phyloP scores from a whole-genome alignment of 1,140 invertebrate genomes.

The Heterodera schachtii region DNA sequence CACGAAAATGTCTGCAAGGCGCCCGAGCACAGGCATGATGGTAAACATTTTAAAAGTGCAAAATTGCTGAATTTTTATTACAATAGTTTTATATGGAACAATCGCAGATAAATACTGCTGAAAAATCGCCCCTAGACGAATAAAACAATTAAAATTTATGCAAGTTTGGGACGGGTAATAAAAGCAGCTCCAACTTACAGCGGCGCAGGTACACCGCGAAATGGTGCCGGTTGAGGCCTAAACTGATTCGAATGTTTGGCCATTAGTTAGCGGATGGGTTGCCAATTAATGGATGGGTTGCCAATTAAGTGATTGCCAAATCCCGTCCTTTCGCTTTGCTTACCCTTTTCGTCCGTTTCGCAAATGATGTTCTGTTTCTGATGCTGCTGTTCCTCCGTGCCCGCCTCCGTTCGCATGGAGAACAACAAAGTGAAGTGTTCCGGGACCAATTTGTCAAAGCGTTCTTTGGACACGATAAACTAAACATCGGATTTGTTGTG shows the following conservation, averaged over 20 bases:
- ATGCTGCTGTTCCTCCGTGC: constrained; percentile 58
- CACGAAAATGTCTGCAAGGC: too few species aligned
- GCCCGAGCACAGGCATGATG: too few species aligned
- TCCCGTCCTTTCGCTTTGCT: background rate
- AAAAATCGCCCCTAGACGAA: too few species aligned
- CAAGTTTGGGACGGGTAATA: constrained; percentile 64
- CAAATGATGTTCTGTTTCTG: constrained; percentile 64
- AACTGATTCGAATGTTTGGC: background rate
- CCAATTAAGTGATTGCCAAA: too few species aligned
- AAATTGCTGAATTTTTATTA: too few species aligned
- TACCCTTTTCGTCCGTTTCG: constrained; percentile 59
- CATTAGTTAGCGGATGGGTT: too few species aligned
- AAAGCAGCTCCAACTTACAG: constrained; percentile 87
- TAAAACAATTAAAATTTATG: too few species aligned
- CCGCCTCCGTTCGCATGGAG: constrained; percentile 59
- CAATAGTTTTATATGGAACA: too few species aligned
- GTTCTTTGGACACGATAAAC: constrained; percentile 49
- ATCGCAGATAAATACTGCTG: too few species aligned
- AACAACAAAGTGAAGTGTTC: constrained; percentile 61
- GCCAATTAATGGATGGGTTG: too few species aligned
- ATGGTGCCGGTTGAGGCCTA: constrained; percentile 87
- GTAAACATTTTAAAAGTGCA: too few species aligned
- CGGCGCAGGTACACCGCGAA: constrained; percentile 93
- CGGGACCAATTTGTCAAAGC: constrained; percentile 52
- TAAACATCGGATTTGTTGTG: constrained; percentile 8